Conservation (phyloP, 1,140 invertebrate genomes). For the Helicoverpa zea region DNA sequence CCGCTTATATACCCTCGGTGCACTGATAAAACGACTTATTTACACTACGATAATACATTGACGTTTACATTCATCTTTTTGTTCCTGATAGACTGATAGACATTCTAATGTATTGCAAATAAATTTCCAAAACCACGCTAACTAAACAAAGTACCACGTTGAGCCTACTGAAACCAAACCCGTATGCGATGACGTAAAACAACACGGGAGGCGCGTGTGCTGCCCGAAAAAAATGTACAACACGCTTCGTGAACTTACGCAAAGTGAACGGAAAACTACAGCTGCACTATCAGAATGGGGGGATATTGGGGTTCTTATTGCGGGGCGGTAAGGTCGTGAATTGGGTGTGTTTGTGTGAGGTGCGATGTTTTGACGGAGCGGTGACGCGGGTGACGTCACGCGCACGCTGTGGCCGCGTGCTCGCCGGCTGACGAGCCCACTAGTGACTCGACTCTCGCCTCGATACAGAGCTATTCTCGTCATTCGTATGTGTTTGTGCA, state of each 20-base stretch:
- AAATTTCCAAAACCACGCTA: slow-evolving; percentile 32
- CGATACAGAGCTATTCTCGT: slow-evolving; percentile 40
- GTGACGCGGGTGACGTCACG: slow-evolving; percentile 69
- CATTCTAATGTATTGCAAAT: neutral
- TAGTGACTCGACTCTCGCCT: slow-evolving; percentile 24
- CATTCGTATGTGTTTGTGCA: slow-evolving; percentile 12
- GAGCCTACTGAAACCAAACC: slow-evolving; percentile 12
- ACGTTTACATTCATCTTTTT: slow-evolving; percentile 59
- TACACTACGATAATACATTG: slow-evolving; percentile 62
- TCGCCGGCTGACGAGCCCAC: slow-evolving; percentile 59
- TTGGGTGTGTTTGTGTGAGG: slow-evolving; percentile 47
- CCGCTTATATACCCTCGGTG: slow-evolving; percentile 75
- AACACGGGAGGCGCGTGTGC: slow-evolving; percentile 36
- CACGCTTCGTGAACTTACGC: slow-evolving; percentile 58
- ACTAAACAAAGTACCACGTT: slow-evolving; percentile 14
- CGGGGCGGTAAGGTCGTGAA: slow-evolving; percentile 50
- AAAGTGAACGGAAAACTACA: slow-evolving; percentile 79
- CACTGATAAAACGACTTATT: slow-evolving; percentile 64
- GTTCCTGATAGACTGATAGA: slow-evolving; percentile 54
- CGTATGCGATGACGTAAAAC: slow-evolving; percentile 49
- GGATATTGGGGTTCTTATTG: slow-evolving; percentile 55
- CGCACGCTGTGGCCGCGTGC: slow-evolving; percentile 61
- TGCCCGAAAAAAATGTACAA: slow-evolving; percentile 47
- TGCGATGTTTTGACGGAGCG: slow-evolving; percentile 63
- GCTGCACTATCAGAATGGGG: slow-evolving; percentile 58